A percentile compares a stretch with the other conserved stretches of the same genome.
These are phyloP conservation scores for Ariolimax columbianus DNA, from an alignment of 2,888 invertebrate genomes.

Conservation along the genomic window DNA sequence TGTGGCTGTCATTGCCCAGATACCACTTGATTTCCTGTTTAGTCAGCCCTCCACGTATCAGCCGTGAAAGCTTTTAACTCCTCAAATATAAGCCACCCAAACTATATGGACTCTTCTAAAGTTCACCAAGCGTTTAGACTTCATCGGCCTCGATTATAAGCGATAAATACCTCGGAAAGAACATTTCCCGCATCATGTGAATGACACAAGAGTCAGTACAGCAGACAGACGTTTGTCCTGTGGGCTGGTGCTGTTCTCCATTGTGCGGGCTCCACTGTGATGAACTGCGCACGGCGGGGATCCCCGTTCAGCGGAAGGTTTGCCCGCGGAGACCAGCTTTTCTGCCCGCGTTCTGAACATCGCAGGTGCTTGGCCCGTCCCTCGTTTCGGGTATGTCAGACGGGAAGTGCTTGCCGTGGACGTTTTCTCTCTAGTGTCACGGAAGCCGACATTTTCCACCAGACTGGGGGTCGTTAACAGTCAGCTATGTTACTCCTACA, in stretches of 20 bases:
- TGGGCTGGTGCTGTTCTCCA: neutral
- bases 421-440: neutral
- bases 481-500: neutral
- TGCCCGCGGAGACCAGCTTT: neutral
- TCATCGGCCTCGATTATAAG: conserved; percentile 10
- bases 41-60: neutral
- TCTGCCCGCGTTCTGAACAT: neutral
- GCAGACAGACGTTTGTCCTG: neutral
- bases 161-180: conserved; percentile 23
- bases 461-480: neutral
- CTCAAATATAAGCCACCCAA: neutral
- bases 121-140: conserved; percentile 16
- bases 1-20: neutral
- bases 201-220: conserved; percentile 21
- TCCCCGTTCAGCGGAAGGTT: neutral
- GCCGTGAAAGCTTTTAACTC: conserved; percentile 15
- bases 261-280: conserved; percentile 12
- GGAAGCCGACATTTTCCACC: neutral
- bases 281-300: conserved; percentile 18
- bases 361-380: conserved; percentile 10
- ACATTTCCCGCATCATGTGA: neutral
- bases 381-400: neutral
- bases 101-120: neutral
- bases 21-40: conserved; percentile 24
- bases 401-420: neutral